A percentile compares a stretch with the other conserved stretches of the same genome.
phyloP scores from a whole-genome alignment of 2,113 vertebrate genomes.

The Phyllostomus discolor region DNA sequence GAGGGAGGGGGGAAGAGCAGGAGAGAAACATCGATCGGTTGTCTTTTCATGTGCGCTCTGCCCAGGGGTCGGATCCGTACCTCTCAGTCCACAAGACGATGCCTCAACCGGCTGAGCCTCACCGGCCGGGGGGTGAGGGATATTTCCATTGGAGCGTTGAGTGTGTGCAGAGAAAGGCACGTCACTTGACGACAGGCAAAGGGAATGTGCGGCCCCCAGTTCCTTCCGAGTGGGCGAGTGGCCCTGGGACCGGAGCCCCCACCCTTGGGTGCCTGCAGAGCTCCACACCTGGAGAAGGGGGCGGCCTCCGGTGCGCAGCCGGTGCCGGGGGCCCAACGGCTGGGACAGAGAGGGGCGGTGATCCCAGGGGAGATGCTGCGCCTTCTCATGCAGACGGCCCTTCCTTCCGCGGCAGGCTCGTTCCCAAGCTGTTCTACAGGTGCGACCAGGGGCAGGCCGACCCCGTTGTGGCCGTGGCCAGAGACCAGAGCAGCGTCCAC shows the following conservation, averaged over 20 bases:
- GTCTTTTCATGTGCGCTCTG: too few species aligned
- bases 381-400: background rate
- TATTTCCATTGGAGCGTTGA: background rate
- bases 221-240: fast-evolving
- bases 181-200: background rate
- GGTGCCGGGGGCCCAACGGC: background rate
- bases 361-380: background rate
- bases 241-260: background rate
- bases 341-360: too few species aligned
- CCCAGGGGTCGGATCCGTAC: too few species aligned
- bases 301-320: fast-evolving
- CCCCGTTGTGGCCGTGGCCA: constrained; percentile 93
- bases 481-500: constrained; percentile 94
- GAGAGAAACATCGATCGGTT: too few species aligned
- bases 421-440: constrained; percentile 92
- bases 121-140: background rate
- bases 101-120: too few species aligned
- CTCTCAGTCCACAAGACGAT: too few species aligned
- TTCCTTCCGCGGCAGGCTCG: constrained; percentile 80
- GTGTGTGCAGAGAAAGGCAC: background rate
- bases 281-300: fast-evolving
- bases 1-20: too few species aligned
- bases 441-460: constrained; percentile 96
- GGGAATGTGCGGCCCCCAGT: background rate
- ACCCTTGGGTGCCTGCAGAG: fast-evolving